phyloP scores from a whole-genome alignment of 2,888 invertebrate genomes.

The Ormia ochracea region DNA sequence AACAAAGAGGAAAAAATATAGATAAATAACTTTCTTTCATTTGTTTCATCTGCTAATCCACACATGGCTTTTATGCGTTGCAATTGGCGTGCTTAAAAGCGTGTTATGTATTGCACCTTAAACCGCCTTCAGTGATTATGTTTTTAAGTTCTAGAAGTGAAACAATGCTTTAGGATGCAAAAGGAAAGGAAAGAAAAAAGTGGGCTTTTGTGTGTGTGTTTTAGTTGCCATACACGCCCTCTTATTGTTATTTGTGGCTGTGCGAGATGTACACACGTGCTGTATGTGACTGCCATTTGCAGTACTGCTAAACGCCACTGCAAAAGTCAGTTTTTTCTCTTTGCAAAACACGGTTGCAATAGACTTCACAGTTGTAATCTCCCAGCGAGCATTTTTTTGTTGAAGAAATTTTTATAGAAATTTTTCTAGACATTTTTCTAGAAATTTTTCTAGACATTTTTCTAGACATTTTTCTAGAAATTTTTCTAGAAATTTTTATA shows the following conservation, averaged over 20 bases:
- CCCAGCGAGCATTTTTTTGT: too few relatives aligned
- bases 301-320: constrained; percentile 22
- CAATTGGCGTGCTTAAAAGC: neutral
- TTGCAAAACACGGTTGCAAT: neutral
- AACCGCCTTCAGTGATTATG: neutral
- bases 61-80: neutral
- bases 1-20: too few relatives aligned
- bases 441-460: too few relatives aligned
- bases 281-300: neutral
- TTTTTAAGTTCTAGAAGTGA: neutral
- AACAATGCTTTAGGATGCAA: neutral
- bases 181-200: neutral
- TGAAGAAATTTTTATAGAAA: too few relatives aligned
- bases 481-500: too few relatives aligned
- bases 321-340: constrained; percentile 10
- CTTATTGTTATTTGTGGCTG: neutral
- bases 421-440: too few relatives aligned
- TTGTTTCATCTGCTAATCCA: neutral
- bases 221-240: neutral
- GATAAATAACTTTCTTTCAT: too few relatives aligned
- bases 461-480: too few relatives aligned
- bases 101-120: neutral
- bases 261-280: neutral
- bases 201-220: neutral
- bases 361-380: too few relatives aligned